Evolutionary conservation across 2,113 vertebrate genomes (phyloP).

Genomic region (human (Homo sapiens)): GRCh38 chr19:32686501-32687000

Average conservation of each 20-base stretch:
- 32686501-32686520: no score
- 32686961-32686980: not conserved
- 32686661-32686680: not conserved
- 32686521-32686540: no score
- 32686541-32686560: no score
- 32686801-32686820: not conserved
- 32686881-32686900: not conserved
- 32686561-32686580: no score
- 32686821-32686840: not conserved
- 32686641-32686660: no score
- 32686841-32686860: no score
- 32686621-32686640: no score
- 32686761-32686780: not conserved
- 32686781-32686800: not conserved
- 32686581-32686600: no score
- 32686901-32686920: not conserved
- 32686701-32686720: not conserved
- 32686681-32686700: not conserved
- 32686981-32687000: not conserved
- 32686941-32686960: not conserved
- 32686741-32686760: not conserved
- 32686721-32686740: not conserved
- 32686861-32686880: not conserved
- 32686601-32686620: no score
- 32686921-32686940: not conserved